These are phyloP conservation scores for Hetaerina titia DNA, from an alignment of 2,888 invertebrate genomes.

Conservation along the genomic window DNA sequence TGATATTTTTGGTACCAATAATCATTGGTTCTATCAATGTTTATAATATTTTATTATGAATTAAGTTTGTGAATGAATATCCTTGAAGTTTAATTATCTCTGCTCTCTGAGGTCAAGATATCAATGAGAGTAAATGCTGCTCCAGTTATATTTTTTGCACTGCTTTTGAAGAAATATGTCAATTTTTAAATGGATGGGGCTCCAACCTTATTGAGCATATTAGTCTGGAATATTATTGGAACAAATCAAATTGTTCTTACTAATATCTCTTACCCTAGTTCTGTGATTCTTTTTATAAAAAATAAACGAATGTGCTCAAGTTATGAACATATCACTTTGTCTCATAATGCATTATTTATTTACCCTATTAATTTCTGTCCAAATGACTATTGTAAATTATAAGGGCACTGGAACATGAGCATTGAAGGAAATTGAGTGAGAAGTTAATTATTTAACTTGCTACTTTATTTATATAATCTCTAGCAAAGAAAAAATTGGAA, in stretches of 20 bases:
- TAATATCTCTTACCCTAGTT: constrained; percentile 61
- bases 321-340: neutral
- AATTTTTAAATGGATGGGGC: constrained; percentile 65
- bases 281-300: constrained; percentile 67
- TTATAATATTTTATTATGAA: constrained; percentile 47
- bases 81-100: constrained; percentile 40
- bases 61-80: constrained; percentile 53
- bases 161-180: constrained; percentile 67
- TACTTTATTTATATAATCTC: too few species aligned
- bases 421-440: too few species aligned
- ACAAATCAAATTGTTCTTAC: constrained; percentile 40
- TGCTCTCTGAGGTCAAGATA: constrained; percentile 47
- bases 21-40: constrained; percentile 33
- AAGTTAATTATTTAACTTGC: too few species aligned
- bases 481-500: too few species aligned
- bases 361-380: too few species aligned
- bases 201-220: constrained; percentile 51
- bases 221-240: constrained; percentile 59
- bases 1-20: constrained; percentile 59
- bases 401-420: too few species aligned
- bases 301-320: constrained; percentile 64
- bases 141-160: constrained; percentile 66
- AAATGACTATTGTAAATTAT: too few species aligned
- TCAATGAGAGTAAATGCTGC: constrained; percentile 55
- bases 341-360: neutral